Evolutionary conservation across 1,140 invertebrate genomes (phyloP), one percentile per base, ranked within the genome.

Genomic region (Fopius arisanus): DNA sequence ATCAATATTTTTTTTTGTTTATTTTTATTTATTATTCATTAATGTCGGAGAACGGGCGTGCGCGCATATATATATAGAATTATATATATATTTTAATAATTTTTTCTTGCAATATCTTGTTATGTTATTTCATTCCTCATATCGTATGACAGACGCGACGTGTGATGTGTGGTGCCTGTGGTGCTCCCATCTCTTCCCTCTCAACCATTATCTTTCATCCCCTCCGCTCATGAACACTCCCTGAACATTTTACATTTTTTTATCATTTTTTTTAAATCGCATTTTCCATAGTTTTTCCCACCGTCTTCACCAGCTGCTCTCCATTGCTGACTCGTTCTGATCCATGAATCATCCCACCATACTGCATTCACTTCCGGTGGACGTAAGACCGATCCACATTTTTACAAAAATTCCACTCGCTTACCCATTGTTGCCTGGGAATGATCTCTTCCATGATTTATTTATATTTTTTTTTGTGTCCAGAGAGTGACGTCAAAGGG

Each of bases 1-100:
- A 37, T 37, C 33, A 37, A 37, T 37, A 37, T 37, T 48, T 48
- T 48, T 43, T 43, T n/a, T 48, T 48, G n/a, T 5, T 48, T 48
- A 16, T 48, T 48, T n/a, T 81, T 81, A 81, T 83, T 81, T 84
- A 84, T 84, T 84, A 83, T 83, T 85, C 82, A 85, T 84, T 83
- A 83, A 87, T 86, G 81, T 86, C 81, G 80, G 84, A 86, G 85
- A 86, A 86, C 77, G 84, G 86, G 86, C 83, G 84, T 81, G 81
- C 82, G 82, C 80, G 78, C 81, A 84, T 12, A 48, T 48, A 48
- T 48, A 48, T 48, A 48, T 48, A 48, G 14, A 48, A 16, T 16
- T 48, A 19, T 48, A 48, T 48, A 48, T 48, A 48, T 48, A 12
- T 48, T 70, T 54, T 67, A 41, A 21, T 73, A 26, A 6, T 48